Evolutionary conservation across 2,113 vertebrate species (phyloP).

Genomic region (Ochotona curzoniae): DNA sequence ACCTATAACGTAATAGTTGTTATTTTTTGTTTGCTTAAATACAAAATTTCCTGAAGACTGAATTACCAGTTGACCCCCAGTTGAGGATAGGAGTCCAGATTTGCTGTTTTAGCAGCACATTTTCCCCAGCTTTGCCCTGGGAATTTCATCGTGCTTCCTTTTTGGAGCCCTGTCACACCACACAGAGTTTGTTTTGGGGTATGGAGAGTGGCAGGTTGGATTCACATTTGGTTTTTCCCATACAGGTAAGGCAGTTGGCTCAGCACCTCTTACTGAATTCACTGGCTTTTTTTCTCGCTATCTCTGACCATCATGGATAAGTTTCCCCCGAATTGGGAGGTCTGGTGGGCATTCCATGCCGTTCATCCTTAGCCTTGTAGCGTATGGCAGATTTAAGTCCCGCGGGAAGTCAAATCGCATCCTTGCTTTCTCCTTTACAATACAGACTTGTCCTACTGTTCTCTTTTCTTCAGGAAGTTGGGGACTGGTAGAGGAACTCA

Average conservation of each 20-base stretch:
- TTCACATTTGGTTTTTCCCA: background rate
- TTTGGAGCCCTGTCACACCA: background rate
- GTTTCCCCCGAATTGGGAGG: background rate
- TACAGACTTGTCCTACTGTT: background rate
- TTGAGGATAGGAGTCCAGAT: background rate
- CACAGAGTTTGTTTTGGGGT: background rate
- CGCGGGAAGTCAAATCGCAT: background rate
- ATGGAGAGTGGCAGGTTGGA: background rate
- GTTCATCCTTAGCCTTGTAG: background rate
- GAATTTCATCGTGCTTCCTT: background rate
- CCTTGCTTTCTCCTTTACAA: constrained; percentile 2
- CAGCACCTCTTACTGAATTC: background rate
- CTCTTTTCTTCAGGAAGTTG: constrained; percentile 1
- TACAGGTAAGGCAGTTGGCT: background rate
- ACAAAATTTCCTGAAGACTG: background rate
- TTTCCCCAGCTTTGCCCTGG: background rate
- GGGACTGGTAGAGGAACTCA: background rate
- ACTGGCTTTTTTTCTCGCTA: background rate
- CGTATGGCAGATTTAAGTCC: background rate
- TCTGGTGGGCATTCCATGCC: background rate
- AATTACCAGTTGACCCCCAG: background rate
- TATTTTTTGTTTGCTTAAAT: background rate
- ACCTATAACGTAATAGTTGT: background rate
- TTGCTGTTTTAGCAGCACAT: background rate
- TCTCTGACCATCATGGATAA: background rate